Evolutionary conservation across 2,797 vertebrate genomes (phyloP), one percentile per base, ranked within the genome.

Genomic region (Sebastolobus alascanus): DNA sequence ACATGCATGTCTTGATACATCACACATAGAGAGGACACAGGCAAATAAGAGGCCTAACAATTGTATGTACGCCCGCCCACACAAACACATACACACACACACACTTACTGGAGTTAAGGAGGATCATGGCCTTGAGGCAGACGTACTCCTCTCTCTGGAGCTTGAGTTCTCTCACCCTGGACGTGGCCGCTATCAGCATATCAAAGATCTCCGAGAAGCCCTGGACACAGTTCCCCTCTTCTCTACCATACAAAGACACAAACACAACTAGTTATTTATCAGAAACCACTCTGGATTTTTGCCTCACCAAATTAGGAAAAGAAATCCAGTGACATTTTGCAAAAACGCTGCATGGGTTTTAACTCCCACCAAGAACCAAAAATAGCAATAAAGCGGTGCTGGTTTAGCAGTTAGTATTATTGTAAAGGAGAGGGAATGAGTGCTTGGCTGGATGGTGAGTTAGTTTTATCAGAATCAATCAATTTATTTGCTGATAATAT

Each of bases 61-160:
- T 63, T 6, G 18, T 8, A 66, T 52, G 63, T 58, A 76, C 33
- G 11, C 76, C 35, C 81, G 25, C 25, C 72, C 58, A 72, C 69
- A 43, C 22, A 67, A 46, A 76, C 13, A n/a, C 2, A 68, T 3
- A 33, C 33, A 77, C 31, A 77, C 38, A 63, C 7, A 35, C 73
- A 27, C 38, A 97, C 98, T 98, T 94, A 99, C 99, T 99, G 93
- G 99, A 97, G 94, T 99, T 99, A 74, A 99, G 97, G 75, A 99
- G 98, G 90, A 99, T 97, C 97, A 99, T 98, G 94, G 97, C 97
- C 95, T 99, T 99, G 93, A 99, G 97, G 93, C 99, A 99, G 80
- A 99, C 94, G 33, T 98, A 99, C 90, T 99, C 99, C 89, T 98
- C 97, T 89, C 97, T 97, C 94, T 98, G 98, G 77, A 99, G 96